Evolutionary conservation across 2,113 vertebrate species (phyloP), one percentile per base, ranked within the genome.

Genomic region (Rhinoptilus africanus): DNA sequence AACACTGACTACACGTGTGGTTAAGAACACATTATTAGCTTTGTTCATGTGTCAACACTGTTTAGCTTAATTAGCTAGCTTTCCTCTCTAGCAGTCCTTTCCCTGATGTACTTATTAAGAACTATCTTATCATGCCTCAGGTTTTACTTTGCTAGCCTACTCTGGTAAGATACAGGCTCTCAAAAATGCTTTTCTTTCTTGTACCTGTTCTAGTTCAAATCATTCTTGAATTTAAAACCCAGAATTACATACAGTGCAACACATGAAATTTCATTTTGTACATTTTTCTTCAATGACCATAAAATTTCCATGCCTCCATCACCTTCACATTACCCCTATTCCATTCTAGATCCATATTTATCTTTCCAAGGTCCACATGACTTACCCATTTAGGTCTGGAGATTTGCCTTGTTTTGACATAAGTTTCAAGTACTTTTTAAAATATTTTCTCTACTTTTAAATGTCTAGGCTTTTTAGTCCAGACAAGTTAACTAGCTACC

Each of bases 1-100:
- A 78, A 78, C 35, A 72, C 22, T 0, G 0, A 39, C 3, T 1
- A 5, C 6, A 1, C 0, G 0, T 34, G 50, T 59, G 14, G 24
- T 64, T 72, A 84, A 43, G 47, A 64, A 50, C 32, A 84, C n/a
- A n/a, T 63, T 77, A 84, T 17, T 67, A 81, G 48, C 51, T 78
- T 63, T 72, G 56, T 47, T 74, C 32, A 47, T 15, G 13, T 20
- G 72, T 74, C 68, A 63, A 63, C 23, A 63, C 32, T 8, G 18
- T 35, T 88, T 9, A 68, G 73, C 17, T 87, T 63, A 39, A 85
- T 81, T 74, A 87, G 37, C 37, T 30, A 84, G 32, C 21, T 16
- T 63, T 73, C 47, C 47, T 59, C 48, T 79, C 28, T 51, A 79
- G 66, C 41, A 84, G 28, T 43, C 47, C 59, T 41, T 80, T 85